Conservation (phyloP, 1,140 invertebrate species). For the Scaptodrosophila lebanonensis region DNA sequence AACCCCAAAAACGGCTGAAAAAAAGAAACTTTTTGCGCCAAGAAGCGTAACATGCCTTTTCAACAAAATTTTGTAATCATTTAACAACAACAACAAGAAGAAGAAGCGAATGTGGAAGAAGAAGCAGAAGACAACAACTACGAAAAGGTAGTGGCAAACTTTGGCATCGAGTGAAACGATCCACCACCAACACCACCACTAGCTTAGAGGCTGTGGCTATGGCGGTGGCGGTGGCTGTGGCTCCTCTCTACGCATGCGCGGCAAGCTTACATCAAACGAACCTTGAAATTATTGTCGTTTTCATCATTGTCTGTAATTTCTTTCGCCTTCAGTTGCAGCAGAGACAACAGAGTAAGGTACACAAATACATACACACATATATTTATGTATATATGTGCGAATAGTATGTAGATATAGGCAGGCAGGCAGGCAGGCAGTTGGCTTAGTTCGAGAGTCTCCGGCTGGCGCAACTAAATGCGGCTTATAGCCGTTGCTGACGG, state of each 20-base stretch:
- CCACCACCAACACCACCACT: no score
- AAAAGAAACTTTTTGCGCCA: slow-evolving; percentile 68
- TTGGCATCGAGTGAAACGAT: slow-evolving; percentile 52
- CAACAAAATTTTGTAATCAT: slow-evolving; percentile 75
- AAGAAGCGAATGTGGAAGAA: slow-evolving; percentile 6
- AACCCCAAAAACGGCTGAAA: slow-evolving; percentile 16
- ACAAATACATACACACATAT: no score
- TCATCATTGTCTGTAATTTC: slow-evolving; percentile 69
- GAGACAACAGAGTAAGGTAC: not conserved
- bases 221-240: no score
- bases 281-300: slow-evolving; percentile 77
- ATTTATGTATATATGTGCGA: no score
- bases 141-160: slow-evolving; percentile 35
- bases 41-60: slow-evolving; percentile 74
- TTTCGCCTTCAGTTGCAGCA: slow-evolving; percentile 32
- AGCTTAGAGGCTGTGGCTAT: slow-evolving; percentile 28
- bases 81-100: slow-evolving; percentile 48
- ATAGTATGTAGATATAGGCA: no score
- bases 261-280: slow-evolving; percentile 75
- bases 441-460: slow-evolving; percentile 17
- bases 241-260: slow-evolving; percentile 53
- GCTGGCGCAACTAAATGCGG: slow-evolving; percentile 55
- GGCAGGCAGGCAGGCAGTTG: not conserved
- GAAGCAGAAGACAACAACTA: slow-evolving; percentile 17
- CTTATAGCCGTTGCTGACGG: slow-evolving; percentile 16